phyloP scores from a whole-genome alignment of 2,888 invertebrate genomes.

The Orchestes rusci region DNA sequence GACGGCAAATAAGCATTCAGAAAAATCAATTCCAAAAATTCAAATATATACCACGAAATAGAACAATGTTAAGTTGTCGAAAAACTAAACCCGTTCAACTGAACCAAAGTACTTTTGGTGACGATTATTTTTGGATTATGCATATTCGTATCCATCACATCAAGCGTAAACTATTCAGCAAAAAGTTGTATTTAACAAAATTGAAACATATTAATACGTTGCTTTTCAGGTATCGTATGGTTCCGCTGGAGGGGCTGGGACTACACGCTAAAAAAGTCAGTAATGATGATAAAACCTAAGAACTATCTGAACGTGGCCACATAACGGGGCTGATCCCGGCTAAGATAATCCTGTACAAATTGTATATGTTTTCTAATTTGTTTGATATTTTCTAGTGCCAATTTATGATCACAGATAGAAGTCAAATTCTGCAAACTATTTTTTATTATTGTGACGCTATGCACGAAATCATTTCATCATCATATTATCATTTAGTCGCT shows the following conservation, averaged over 20 bases:
- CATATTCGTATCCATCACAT: no score
- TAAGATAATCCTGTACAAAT: conserved; percentile 18
- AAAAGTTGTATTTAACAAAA: no score
- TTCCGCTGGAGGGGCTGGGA: conserved; percentile 95
- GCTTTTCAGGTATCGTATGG: conserved; percentile 73
- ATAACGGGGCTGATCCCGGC: not conserved
- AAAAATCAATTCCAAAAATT: no score
- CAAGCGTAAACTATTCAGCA: no score
- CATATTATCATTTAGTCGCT: not conserved
- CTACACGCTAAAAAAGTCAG: conserved; percentile 81
- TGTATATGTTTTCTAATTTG: conserved; percentile 20
- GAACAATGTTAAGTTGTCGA: no score
- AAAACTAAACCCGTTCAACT: no score
- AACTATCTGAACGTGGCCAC: conserved; percentile 44
- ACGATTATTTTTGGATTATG: no score
- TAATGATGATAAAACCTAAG: conserved; percentile 88
- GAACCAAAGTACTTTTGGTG: no score
- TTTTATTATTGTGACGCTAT: not conserved
- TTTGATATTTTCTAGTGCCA: conserved; percentile 9
- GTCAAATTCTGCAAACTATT: no score
- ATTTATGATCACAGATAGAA: conserved; percentile 14
- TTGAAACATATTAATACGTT: no score
- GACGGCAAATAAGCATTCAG: no score
- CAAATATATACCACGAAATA: no score
- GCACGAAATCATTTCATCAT: not conserved